These are phyloP conservation scores for Papilio demoleus DNA, from an alignment of 2,888 invertebrate genomes.

Conservation along the genomic window DNA sequence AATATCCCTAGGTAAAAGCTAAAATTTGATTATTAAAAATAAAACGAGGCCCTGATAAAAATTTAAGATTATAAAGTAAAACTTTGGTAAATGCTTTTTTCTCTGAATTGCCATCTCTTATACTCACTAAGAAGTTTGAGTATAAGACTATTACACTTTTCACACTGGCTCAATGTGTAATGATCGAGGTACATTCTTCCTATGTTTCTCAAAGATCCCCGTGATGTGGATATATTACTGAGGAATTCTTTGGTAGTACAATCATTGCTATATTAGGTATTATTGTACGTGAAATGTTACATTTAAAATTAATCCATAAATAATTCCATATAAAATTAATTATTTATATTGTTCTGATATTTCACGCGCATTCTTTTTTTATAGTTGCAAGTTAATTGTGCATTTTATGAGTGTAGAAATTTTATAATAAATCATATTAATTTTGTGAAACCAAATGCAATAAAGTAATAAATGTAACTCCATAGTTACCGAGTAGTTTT, in stretches of 20 bases:
- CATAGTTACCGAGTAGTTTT: neutral
- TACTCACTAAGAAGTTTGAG: no score
- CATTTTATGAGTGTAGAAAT: neutral
- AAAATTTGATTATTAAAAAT: no score
- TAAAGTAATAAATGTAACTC: neutral
- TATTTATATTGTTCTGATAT: slow-evolving; percentile 13
- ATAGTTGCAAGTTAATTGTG: neutral
- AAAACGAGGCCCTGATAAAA: neutral
- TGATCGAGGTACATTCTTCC: no score
- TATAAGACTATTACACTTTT: no score
- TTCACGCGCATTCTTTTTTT: slow-evolving; percentile 11
- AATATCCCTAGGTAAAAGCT: no score
- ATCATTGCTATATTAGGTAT: neutral
- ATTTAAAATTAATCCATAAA: neutral
- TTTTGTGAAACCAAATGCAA: no score
- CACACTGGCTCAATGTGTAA: neutral
- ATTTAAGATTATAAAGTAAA: neutral
- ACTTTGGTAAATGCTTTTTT: neutral
- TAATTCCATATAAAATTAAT: slow-evolving; percentile 7
- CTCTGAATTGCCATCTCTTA: no score
- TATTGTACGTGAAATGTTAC: neutral
- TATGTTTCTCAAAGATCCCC: no score
- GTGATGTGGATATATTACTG: no score
- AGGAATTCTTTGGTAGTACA: neutral
- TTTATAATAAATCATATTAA: no score